phyloP scores from a whole-genome alignment of 30 jellyfish, hydroid and myxozoan species.

The Calvadosia cruxmelitensis region DNA sequence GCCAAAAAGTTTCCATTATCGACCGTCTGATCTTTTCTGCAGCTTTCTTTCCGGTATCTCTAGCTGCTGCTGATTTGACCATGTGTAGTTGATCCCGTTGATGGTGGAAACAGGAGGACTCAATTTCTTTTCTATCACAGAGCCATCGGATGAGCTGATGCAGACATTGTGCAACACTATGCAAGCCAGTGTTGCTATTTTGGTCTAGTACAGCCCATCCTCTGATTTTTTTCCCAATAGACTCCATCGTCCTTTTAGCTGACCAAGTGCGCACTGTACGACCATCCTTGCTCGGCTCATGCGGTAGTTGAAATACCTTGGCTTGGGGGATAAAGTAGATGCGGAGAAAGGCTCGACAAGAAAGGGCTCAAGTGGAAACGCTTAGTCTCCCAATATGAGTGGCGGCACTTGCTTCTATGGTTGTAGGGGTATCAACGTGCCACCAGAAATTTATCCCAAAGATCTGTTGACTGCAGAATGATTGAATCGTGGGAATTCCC shows the following conservation, averaged over 20 bases:
- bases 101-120: no score
- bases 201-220: constrained; percentile 5
- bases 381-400: constrained; percentile 24
- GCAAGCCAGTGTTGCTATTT: constrained; percentile 29
- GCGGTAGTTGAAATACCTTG: constrained; percentile 25
- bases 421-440: constrained; percentile 13
- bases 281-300: constrained; percentile 25
- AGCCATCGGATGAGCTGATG: constrained; percentile 29
- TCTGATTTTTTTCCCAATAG: constrained; percentile 13
- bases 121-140: no score
- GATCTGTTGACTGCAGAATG: constrained; percentile 22
- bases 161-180: constrained; percentile 21
- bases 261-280: constrained; percentile 38
- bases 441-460: constrained; percentile 1
- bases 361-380: constrained; percentile 22
- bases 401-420: constrained; percentile 5
- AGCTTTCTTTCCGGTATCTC: no score
- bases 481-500: constrained; percentile 40
- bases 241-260: constrained; percentile 30
- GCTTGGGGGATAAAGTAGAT: constrained; percentile 16
- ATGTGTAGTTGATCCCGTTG: no score
- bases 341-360: constrained; percentile 23
- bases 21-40: no score
- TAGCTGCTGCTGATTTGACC: no score
- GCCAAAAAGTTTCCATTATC: no score